A percentile compares a stretch with the other conserved stretches of the same genome.
Conservation (phyloP, 2,113 vertebrate species). For the Echinops telfairi region DNA sequence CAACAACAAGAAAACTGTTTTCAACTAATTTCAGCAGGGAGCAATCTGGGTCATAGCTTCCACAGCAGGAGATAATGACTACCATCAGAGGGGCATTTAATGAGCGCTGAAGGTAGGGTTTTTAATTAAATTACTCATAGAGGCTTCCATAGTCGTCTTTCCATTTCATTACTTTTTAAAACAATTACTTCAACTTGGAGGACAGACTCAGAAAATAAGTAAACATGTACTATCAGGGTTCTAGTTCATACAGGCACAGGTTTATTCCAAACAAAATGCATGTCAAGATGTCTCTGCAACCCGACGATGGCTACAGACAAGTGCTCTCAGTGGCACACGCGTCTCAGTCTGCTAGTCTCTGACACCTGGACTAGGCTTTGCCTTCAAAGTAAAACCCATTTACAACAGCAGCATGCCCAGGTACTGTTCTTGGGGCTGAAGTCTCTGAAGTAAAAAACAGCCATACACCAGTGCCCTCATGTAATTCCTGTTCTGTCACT, state of each 20-base stretch:
- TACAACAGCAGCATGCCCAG: neutral
- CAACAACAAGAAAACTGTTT: slow-evolving; percentile 45
- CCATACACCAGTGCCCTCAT: neutral
- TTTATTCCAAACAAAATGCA: no score
- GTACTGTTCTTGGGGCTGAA: neutral
- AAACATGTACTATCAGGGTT: no score
- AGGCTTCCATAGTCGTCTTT: slow-evolving; percentile 34
- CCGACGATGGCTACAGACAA: no score
- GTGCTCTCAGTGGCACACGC: no score
- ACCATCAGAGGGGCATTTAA: slow-evolving; percentile 48
- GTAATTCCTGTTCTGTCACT: neutral
- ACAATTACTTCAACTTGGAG: slow-evolving; percentile 58
- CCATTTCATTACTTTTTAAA: slow-evolving; percentile 57
- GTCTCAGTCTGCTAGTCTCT: no score
- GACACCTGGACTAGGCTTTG: no score
- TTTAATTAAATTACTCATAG: slow-evolving; percentile 54
- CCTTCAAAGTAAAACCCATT: no score
- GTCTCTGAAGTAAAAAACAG: neutral
- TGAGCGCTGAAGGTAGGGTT: slow-evolving; percentile 52
- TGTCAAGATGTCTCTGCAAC: no score
- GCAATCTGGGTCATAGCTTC: slow-evolving; percentile 61
- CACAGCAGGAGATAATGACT: slow-evolving; percentile 56
- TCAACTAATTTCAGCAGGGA: slow-evolving; percentile 69
- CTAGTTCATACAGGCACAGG: no score
- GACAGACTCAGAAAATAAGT: slow-evolving; percentile 18